Evolutionary conservation across 2,113 vertebrate genomes (phyloP), one percentile per base, ranked within the genome.

Genomic region (Stomatorhinus ivindoensis): DNA sequence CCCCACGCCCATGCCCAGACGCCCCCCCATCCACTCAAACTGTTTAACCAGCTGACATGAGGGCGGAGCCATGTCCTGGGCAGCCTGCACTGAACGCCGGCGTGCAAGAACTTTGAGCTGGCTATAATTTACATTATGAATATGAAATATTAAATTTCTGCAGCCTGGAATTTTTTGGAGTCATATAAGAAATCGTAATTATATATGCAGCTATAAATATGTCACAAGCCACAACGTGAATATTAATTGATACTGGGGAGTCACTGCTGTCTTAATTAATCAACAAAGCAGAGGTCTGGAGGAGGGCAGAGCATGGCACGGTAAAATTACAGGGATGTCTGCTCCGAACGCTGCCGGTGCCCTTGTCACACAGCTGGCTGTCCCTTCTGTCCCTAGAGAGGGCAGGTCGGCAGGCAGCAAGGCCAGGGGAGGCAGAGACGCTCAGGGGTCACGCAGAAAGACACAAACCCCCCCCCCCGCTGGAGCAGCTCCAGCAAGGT

Each of bases 371-470:
- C 8, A 53, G 47, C 65, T 76, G 11, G 9, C 31, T 15, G 27
- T 55, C 31, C 17, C 19, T 82, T 51, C 13, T 39, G 31, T 69
- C 73, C 51, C 73, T 9, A 6, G 88, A 44, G 13, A 65, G 88
- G 73, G 65, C 11, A 65, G 24, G 9, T 17, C 4, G 3, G n/a
- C 24, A 21, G 65, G 44, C 9, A 48, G 53, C 27, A 35, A 69
- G 82, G 83, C 73, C 39, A 50, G 11, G 39, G 73, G 39, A 1
- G 15, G 55, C 19, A 3, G 44, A 65, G 42, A 27, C 2, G 90
- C 92, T 91, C 90, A 76, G 93, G 91, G 94, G 93, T 95, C 92
- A 92, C 89, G 90, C 93, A 91, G 93, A 93, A 87, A 69, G n/a
- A 3, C 27, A 10, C 27, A 31, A 27, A 92, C 87, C 90, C 87